Evolutionary conservation across 1,140 invertebrate genomes (phyloP).

Genomic region (Microplitis mediator): DNA sequence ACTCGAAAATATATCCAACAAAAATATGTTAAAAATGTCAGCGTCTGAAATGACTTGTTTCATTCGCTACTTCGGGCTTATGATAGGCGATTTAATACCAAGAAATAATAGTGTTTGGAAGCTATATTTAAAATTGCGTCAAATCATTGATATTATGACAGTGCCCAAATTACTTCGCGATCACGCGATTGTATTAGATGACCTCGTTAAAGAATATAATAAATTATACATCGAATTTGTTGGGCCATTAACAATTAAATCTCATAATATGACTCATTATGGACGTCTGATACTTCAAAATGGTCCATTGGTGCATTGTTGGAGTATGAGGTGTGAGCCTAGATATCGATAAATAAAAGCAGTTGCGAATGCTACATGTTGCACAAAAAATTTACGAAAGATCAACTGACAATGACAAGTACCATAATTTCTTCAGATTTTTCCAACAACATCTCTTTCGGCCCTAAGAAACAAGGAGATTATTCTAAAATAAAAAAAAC

Average conservation of each 20-base stretch:
- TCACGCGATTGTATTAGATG: background rate
- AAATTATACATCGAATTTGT: background rate
- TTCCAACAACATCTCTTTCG: too few species aligned
- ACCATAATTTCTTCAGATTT: too few species aligned
- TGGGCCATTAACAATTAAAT: background rate
- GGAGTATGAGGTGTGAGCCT: conserved; percentile 4
- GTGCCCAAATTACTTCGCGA: background rate
- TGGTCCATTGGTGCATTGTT: background rate
- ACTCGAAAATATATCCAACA: conserved; percentile 23
- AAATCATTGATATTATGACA: background rate
- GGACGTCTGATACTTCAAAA: background rate
- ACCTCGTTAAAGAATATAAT: background rate
- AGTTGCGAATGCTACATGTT: too few species aligned
- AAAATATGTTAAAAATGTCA: conserved; percentile 26
- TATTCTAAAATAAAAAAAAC: too few species aligned
- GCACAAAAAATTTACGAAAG: too few species aligned
- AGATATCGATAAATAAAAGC: too few species aligned
- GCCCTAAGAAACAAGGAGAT: too few species aligned
- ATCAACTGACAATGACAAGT: too few species aligned
- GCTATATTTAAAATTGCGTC: conserved; percentile 12
- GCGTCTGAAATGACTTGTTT: conserved; percentile 40
- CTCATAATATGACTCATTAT: conserved; percentile 9
- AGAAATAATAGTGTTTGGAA: conserved; percentile 29
- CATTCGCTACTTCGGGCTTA: conserved; percentile 35
- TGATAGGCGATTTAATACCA: conserved; percentile 36